These are phyloP conservation scores for Galago senegalensis DNA, from an alignment of 2,797 vertebrate species.

Conservation along the genomic window DNA sequence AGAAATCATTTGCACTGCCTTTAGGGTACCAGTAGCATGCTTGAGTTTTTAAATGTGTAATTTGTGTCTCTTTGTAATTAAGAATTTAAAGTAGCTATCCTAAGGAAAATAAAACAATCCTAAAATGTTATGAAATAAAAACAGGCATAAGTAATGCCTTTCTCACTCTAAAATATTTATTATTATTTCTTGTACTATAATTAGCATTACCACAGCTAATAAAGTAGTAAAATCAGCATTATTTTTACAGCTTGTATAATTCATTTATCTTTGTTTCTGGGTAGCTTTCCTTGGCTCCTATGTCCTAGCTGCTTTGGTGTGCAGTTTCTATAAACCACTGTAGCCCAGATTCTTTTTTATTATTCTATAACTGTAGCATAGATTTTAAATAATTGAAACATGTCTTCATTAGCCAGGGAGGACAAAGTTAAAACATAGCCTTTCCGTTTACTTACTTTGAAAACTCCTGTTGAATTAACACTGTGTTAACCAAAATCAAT, in stretches of 20 bases:
- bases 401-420: not conserved
- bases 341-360: not conserved
- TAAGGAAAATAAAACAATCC: conserved; percentile 51
- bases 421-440: conserved; percentile 45
- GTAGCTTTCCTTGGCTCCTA: not conserved
- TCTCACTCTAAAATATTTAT: not conserved
- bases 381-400: conserved; percentile 38
- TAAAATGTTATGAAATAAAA: conserved; percentile 4
- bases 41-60: not conserved
- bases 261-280: not conserved
- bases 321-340: not conserved
- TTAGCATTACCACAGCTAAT: not conserved
- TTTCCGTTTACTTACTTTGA: not conserved
- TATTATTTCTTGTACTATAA: not conserved
- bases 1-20: not conserved
- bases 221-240: not conserved
- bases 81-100: not conserved
- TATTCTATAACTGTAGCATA: not conserved
- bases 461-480: not conserved
- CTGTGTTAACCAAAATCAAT: not conserved
- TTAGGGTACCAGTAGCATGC: not conserved
- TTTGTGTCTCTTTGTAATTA: conserved; percentile 31
- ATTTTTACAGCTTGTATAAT: not conserved
- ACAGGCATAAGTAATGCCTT: not conserved
- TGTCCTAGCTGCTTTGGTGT: not conserved